phyloP scores from a whole-genome alignment of 2,113 vertebrate species.

The Crotalus tigris region DNA sequence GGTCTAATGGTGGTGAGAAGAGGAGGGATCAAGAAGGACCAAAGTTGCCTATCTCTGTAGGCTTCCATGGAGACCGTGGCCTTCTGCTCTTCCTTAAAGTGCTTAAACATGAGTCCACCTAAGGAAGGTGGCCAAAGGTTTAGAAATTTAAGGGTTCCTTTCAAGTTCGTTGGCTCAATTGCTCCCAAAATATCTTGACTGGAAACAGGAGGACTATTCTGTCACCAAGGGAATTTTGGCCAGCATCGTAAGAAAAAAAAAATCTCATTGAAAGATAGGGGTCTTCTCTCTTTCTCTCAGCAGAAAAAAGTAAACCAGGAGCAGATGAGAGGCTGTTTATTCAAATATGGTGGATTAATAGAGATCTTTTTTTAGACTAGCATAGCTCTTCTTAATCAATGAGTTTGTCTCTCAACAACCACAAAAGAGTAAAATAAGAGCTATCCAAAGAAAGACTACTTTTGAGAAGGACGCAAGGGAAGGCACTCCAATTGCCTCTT shows the following conservation, averaged over 20 bases:
- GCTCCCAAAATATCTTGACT: constrained; percentile 52
- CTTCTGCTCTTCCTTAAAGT: constrained; percentile 7
- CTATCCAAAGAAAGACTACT: background rate
- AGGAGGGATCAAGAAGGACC: background rate
- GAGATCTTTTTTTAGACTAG: too few relatives aligned
- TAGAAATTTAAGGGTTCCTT: constrained; percentile 55
- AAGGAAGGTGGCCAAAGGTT: constrained; percentile 33
- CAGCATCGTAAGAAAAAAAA: constrained; percentile 45
- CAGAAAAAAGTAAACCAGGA: background rate
- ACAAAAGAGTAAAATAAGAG: constrained; percentile 4
- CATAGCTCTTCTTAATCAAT: background rate
- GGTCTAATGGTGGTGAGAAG: background rate
- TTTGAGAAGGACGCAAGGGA: background rate
- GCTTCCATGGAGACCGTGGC: background rate
- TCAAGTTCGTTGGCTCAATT: constrained; percentile 53
- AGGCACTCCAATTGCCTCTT: background rate
- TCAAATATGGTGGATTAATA: background rate
- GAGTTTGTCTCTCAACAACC: background rate
- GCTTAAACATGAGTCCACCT: constrained; percentile 39
- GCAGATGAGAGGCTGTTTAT: constrained; percentile 32
- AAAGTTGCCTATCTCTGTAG: background rate
- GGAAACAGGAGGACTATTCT: constrained; percentile 58
- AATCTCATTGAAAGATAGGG: background rate
- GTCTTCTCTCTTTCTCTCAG: background rate
- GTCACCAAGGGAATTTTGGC: constrained; percentile 41